Evolutionary conservation across 2,113 vertebrate species (phyloP).

Genomic region (Seriola quinqueradiata): DNA sequence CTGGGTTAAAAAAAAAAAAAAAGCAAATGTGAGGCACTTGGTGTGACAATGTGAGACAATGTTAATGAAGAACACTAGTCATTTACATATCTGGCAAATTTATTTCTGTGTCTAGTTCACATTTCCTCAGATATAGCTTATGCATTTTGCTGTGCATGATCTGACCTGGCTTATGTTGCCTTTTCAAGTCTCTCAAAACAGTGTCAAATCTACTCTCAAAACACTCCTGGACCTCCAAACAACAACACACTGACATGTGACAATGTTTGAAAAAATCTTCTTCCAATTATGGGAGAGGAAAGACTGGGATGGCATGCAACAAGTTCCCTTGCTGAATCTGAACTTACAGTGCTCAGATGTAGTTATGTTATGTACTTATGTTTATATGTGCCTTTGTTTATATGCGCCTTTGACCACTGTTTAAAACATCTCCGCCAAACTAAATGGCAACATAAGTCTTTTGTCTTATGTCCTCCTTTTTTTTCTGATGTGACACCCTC

Average conservation of each 20-base stretch:
- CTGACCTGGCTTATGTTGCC: background rate
- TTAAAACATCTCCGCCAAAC: background rate
- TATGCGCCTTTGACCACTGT: no score
- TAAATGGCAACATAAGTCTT: background rate
- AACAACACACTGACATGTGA: no score
- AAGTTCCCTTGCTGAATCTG: no score
- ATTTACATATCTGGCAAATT: background rate
- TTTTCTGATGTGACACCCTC: background rate
- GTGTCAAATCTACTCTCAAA: background rate
- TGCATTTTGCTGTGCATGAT: background rate
- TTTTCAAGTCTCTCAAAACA: background rate
- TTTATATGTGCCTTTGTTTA: no score
- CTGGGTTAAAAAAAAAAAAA: slow-evolving; percentile 24
- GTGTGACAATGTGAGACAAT: slow-evolving; percentile 1
- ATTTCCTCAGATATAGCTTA: no score
- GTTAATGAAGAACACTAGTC: background rate
- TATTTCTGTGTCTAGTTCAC: background rate
- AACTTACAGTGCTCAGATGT: no score
- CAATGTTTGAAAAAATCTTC: no score
- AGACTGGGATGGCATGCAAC: no score
- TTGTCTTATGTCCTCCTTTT: background rate
- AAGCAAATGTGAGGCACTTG: slow-evolving; percentile 26
- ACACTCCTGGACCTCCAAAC: background rate
- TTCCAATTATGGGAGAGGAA: no score
- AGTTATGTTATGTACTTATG: no score